Evolutionary conservation across 2,113 vertebrate genomes (phyloP).

Genomic region (Daphoenositta chrysoptera): DNA sequence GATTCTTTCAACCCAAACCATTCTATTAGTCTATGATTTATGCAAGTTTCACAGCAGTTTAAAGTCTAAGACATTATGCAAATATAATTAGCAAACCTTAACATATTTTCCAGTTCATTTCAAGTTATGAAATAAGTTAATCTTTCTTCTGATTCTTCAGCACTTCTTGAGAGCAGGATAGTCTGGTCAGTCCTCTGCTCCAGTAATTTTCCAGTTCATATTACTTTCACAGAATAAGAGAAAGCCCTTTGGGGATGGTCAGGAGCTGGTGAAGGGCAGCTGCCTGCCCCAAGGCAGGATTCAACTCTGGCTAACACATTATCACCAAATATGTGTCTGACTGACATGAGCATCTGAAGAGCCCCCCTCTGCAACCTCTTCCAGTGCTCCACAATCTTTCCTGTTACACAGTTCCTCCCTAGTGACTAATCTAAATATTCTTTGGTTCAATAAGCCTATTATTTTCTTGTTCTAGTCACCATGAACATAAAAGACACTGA

Average conservation of each 20-base stretch:
- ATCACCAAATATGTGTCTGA: background rate
- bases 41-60: background rate
- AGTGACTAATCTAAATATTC: background rate
- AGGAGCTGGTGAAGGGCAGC: background rate
- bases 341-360: background rate
- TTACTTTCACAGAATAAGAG: background rate
- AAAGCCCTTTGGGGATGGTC: background rate
- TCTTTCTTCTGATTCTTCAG: background rate
- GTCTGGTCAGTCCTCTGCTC: background rate
- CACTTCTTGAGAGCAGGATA: background rate
- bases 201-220: background rate
- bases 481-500: background rate
- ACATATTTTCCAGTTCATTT: background rate
- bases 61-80: background rate
- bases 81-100: background rate
- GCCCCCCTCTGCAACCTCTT: background rate
- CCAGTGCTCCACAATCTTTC: background rate
- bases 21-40: background rate
- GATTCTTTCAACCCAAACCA: background rate
- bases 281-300: background rate
- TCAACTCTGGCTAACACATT: background rate
- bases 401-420: background rate
- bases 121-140: background rate
- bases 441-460: background rate
- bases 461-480: background rate